These are phyloP conservation scores for Buceros bicornis DNA, from an alignment of 2,797 vertebrate species.

Conservation along the genomic window DNA sequence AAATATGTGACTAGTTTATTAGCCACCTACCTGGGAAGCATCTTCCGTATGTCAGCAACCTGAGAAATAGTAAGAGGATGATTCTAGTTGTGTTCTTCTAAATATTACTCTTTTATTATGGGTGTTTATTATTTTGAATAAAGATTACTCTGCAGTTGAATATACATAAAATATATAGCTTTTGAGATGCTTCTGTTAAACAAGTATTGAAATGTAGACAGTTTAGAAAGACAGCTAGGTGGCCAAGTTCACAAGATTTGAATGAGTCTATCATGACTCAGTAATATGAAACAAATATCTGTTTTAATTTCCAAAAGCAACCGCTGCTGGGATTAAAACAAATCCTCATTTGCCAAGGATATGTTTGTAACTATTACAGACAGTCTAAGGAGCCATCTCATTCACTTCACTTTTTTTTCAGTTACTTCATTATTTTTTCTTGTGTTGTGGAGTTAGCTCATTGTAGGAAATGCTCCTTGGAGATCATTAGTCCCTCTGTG, in stretches of 20 bases:
- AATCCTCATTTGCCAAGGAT: not conserved
- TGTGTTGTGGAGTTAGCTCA: not conserved
- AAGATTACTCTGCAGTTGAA: not conserved
- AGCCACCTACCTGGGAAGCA: not conserved
- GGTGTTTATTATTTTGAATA: not conserved
- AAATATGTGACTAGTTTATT: not conserved
- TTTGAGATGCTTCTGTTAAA: not conserved
- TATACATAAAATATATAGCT: not conserved
- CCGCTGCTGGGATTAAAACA: not conserved
- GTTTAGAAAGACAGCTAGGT: not conserved
- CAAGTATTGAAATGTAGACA: not conserved
- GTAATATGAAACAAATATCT: not conserved
- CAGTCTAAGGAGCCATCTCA: not conserved
- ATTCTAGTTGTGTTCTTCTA: not conserved
- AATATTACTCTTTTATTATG: not conserved
- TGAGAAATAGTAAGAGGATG: not conserved
- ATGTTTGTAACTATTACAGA: not conserved
- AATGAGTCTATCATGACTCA: not conserved
- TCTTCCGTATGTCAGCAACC: not conserved
- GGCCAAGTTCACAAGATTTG: not conserved
- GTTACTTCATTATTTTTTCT: not conserved
- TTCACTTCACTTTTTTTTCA: not conserved
- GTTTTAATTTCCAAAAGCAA: not conserved
- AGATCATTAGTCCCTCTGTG: not conserved
- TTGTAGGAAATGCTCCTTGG: not conserved